Evolutionary conservation across 1,140 invertebrate genomes (phyloP), one percentile per base, ranked within the genome.

Genomic region (Brachionus sp.): DNA sequence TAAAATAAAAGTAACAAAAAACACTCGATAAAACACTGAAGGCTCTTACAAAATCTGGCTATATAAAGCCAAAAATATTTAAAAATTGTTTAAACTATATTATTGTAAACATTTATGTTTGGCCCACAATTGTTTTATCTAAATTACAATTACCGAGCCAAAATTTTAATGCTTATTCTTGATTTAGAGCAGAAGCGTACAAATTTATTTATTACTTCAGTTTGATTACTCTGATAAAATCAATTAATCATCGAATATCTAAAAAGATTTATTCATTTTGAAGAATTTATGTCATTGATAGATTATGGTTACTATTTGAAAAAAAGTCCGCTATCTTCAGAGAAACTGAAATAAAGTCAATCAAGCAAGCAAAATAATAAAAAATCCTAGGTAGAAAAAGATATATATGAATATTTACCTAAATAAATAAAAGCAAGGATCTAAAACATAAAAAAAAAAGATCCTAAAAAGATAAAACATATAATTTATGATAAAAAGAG

Each of bases 231-330:
- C 25, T 35, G 25, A 70, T 70, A 70, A 70, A 70, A 70, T 37
- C 66, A 39, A 70, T 70, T 70, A 37, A 70, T 70, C 66, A 70
- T 70, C 66, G 35, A 70, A n/a, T 37, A 37, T 23, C 29, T 37
- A 33, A 12, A 12, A 70, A 3, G n/a, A 37, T 70, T n/a, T 13
- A 19, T 70, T 7, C 35, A 70, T 35, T 53, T 16, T 6, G 12
- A 16, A 16, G 13, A 53, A 13, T 53, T 16, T 46, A 6, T 53
- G 50, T 53, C 50, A 53, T 53, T 53, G 50, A 53, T 53, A 13
- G 50, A 53, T 53, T 23, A 16, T 16, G 50, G 50, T 16, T 16
- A 7, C 50, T 53, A 53, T 53, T 53, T 16, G 50, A 13, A 16
- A 13, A 53, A 53, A 13, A 16, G 50, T 53, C 50, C 50, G 50